Percentiles rank a stretch among this genome's conserved stretches.
Evolutionary conservation across 2,113 vertebrate genomes (phyloP).

Genomic region (Crocuta crocuta): DNA sequence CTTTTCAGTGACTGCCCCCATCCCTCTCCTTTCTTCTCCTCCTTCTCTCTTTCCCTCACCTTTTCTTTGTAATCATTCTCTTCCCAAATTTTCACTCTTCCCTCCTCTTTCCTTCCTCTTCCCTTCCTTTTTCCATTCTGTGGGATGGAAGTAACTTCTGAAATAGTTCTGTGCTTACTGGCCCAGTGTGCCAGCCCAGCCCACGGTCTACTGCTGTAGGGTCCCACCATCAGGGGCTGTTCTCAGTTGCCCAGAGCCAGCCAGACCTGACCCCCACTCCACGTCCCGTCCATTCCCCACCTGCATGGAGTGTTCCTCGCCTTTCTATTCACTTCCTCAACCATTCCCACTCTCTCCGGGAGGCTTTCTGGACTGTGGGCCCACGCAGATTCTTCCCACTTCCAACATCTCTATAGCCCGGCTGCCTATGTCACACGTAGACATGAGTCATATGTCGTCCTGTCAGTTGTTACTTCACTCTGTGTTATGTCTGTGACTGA

Average conservation of each 20-base stretch:
- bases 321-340: not conserved
- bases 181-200: not conserved
- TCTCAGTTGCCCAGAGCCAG: not conserved
- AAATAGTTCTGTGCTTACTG: not conserved
- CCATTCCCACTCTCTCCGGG: not conserved
- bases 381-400: not conserved
- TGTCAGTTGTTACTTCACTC: not conserved
- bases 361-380: not conserved
- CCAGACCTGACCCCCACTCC: not conserved
- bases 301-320: not conserved
- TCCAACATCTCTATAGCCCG: not conserved
- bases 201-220: rapidly evolving
- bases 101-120: not conserved
- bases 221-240: rapidly evolving
- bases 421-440: not conserved
- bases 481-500: not conserved
- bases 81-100: not conserved
- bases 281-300: not conserved
- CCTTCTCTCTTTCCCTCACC: not conserved
- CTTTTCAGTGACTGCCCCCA: not conserved
- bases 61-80: not conserved
- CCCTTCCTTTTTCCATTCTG: not conserved
- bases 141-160: not conserved
- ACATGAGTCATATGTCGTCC: not conserved
- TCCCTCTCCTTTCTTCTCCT: not conserved